Percentiles rank a stretch among this genome's conserved stretches.
Evolutionary conservation across 1,140 invertebrate genomes (phyloP).

Genomic region (Cylas formicarius): DNA sequence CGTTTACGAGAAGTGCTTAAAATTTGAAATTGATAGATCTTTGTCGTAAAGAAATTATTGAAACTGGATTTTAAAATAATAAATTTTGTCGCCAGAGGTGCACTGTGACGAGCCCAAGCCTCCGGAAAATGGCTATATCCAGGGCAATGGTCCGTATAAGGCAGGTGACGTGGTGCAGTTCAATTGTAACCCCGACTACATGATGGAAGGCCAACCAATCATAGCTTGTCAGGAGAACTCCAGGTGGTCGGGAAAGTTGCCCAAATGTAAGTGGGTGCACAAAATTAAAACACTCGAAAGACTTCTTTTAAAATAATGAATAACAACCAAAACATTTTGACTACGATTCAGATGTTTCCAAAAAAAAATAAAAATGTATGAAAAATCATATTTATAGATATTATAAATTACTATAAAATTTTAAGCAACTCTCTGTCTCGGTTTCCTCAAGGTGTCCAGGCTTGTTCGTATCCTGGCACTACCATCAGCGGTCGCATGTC

Average conservation of each 20-base stretch:
- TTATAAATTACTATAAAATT: too few relatives aligned
- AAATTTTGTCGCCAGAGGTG: slow-evolving; percentile 51
- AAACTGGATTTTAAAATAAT: too few relatives aligned
- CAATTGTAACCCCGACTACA: slow-evolving; percentile 79
- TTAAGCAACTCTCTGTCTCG: not conserved
- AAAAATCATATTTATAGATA: too few relatives aligned
- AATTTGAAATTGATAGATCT: too few relatives aligned
- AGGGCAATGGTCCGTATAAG: slow-evolving; percentile 63
- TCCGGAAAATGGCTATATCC: slow-evolving; percentile 69
- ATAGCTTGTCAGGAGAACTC: slow-evolving; percentile 83
- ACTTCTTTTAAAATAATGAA: too few relatives aligned
- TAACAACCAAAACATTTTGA: not conserved
- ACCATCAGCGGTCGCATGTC: slow-evolving; percentile 79
- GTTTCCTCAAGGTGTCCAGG: slow-evolving; percentile 57
- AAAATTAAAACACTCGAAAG: too few relatives aligned
- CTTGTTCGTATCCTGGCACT: slow-evolving; percentile 77
- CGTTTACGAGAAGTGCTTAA: too few relatives aligned
- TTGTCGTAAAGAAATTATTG: too few relatives aligned
- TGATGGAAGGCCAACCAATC: slow-evolving; percentile 78
- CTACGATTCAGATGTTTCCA: not conserved
- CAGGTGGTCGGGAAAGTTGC: slow-evolving; percentile 73
- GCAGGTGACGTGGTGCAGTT: slow-evolving; percentile 78
- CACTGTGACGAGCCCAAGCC: slow-evolving; percentile 62
- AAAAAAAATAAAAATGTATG: too few relatives aligned
- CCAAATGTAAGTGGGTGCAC: slow-evolving; percentile 61